Conservation (phyloP, 2,888 invertebrate genomes). For the Allolobophora icterica region DNA sequence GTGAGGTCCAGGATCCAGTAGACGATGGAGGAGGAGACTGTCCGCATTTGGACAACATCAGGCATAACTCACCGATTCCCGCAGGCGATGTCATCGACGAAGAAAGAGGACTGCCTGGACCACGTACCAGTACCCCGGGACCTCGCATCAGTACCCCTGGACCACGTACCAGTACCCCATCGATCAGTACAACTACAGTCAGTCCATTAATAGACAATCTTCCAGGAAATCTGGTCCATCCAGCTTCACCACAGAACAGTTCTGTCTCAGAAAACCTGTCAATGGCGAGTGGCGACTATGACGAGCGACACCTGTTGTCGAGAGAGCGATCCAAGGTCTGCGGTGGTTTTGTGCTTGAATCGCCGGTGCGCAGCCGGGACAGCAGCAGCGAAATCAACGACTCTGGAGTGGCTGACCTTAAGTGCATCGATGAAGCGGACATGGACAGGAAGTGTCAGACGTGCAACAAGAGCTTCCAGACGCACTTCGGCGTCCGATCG, state of each 20-base stretch:
- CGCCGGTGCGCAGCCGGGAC: not conserved
- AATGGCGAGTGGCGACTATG: not conserved
- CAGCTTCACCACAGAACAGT: not conserved
- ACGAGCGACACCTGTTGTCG: not conserved
- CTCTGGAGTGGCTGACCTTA: slow-evolving; percentile 56
- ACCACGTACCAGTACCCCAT: not conserved
- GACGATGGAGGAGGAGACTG: not conserved
- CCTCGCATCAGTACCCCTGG: not conserved
- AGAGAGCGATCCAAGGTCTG: not conserved
- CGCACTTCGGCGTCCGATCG: slow-evolving; percentile 79
- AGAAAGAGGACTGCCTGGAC: not conserved
- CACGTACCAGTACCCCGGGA: not conserved
- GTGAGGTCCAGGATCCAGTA: not conserved
- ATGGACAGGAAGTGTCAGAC: slow-evolving; percentile 76
- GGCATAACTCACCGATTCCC: not conserved
- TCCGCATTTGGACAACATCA: not conserved
- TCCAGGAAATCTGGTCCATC: not conserved
- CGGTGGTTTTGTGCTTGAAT: not conserved
- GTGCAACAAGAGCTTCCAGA: slow-evolving; percentile 91
- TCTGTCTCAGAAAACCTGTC: not conserved
- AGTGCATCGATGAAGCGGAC: slow-evolving; percentile 80
- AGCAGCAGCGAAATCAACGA: slow-evolving; percentile 33
- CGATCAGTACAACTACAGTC: not conserved
- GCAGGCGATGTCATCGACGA: not conserved
- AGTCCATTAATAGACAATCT: not conserved